These are phyloP conservation scores for Drosophila azteca DNA, from an alignment of 1,140 invertebrate species.

Conservation along the genomic window DNA sequence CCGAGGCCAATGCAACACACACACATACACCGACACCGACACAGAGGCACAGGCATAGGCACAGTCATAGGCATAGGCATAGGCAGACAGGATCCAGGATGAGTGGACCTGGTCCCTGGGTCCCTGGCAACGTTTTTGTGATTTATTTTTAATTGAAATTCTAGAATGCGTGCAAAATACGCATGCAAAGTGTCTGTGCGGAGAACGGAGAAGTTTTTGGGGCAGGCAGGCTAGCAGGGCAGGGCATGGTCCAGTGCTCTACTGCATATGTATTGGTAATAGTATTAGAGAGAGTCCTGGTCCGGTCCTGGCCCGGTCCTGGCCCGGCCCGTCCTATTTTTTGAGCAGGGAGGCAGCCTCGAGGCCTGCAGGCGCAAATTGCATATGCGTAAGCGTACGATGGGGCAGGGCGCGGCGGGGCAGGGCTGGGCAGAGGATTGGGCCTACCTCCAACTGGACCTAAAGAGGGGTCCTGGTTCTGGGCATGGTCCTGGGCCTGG, in stretches of 20 bases:
- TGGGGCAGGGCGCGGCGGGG: background rate
- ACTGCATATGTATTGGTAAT: conserved; percentile 45
- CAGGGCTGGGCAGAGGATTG: background rate
- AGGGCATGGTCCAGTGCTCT: conserved; percentile 16
- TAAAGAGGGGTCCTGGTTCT: conserved; percentile 5
- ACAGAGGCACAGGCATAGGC: background rate
- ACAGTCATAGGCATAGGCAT: background rate
- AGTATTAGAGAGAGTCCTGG: conserved; percentile 12
- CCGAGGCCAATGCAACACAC: conserved; percentile 4
- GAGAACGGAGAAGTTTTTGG: conserved; percentile 68
- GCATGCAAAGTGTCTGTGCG: conserved; percentile 82
- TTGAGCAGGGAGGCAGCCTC: conserved; percentile 14
- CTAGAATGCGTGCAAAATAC: conserved; percentile 84
- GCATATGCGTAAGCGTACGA: conserved; percentile 65
- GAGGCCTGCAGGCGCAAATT: conserved; percentile 76
- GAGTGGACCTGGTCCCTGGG: background rate
- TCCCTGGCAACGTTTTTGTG: conserved; percentile 77
- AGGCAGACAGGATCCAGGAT: conserved; percentile 30
- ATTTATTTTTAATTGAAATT: conserved; percentile 84
- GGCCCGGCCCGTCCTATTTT: conserved; percentile 4
- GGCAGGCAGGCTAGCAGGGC: background rate
- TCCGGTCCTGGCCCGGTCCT: background rate
- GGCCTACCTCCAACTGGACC: background rate
- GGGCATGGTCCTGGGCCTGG: too few species aligned
- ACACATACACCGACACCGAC: conserved; percentile 1